Conservation (phyloP, 1,140 invertebrate genomes). For the Kradibia gibbosae region DNA sequence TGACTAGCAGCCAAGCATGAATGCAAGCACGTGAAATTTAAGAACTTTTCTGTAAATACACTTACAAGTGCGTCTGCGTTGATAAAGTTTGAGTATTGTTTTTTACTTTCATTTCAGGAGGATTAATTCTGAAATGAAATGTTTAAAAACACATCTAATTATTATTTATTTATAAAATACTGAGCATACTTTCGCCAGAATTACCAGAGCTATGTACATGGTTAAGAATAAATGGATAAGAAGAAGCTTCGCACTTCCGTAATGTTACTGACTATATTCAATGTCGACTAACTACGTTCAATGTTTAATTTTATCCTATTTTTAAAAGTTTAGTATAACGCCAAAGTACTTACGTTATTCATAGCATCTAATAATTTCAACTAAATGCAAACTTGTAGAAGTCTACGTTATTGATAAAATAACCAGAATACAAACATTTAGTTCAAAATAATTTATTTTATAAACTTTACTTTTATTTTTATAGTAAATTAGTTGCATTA, state of each 20-base stretch:
- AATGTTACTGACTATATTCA: background rate
- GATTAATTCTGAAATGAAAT: background rate
- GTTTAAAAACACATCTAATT: background rate
- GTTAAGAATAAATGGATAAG: background rate
- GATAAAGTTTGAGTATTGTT: slow-evolving; percentile 22
- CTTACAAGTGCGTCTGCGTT: background rate
- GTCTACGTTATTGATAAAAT: too few species aligned
- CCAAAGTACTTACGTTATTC: too few species aligned
- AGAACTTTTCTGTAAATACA: background rate
- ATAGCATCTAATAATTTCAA: too few species aligned
- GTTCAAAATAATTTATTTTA: too few species aligned
- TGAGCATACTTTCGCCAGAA: background rate
- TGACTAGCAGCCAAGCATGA: slow-evolving; percentile 58
- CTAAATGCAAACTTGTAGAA: too few species aligned
- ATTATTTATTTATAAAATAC: slow-evolving; percentile 19
- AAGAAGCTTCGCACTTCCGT: background rate
- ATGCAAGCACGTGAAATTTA: slow-evolving; percentile 53
- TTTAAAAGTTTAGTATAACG: too few species aligned
- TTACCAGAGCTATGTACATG: background rate
- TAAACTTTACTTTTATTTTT: too few species aligned
- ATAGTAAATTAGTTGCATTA: too few species aligned
- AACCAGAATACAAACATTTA: too few species aligned
- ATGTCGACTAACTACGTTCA: too few species aligned
- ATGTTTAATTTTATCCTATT: too few species aligned
- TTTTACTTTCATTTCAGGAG: background rate